Percentiles rank a stretch among this genome's conserved stretches.
phyloP scores from a whole-genome alignment of 2,888 invertebrate genomes.

The Coelopa pilipes region DNA sequence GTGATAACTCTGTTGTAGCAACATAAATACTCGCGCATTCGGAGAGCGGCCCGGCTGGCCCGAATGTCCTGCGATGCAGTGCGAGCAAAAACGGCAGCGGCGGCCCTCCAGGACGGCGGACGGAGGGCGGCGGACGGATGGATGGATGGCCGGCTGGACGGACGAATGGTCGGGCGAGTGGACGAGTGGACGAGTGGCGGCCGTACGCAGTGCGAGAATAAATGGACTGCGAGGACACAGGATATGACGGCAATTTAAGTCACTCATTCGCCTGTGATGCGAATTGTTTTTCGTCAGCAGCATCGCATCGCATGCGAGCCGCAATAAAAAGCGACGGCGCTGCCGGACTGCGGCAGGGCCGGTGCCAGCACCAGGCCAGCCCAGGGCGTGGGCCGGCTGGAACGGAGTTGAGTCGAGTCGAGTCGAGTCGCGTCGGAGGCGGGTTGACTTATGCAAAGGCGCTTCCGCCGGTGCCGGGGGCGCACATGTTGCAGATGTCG shows the following conservation, averaged over 20 bases:
- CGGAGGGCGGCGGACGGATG: neutral
- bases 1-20: slow-evolving; percentile 54
- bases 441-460: slow-evolving; percentile 45
- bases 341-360: neutral
- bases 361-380: neutral
- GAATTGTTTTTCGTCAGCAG: slow-evolving; percentile 32
- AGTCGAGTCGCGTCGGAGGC: neutral
- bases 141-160: neutral
- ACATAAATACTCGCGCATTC: slow-evolving; percentile 48
- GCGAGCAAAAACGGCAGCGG: slow-evolving; percentile 37
- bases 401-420: no score
- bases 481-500: slow-evolving; percentile 46
- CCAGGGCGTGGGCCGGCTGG: slow-evolving; percentile 12
- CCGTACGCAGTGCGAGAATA: slow-evolving; percentile 38
- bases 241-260: slow-evolving; percentile 62
- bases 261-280: slow-evolving; percentile 51
- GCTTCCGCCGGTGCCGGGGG: slow-evolving; percentile 44
- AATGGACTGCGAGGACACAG: slow-evolving; percentile 46
- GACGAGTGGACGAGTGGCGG: neutral
- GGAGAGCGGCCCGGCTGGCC: slow-evolving; percentile 37
- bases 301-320: slow-evolving; percentile 6
- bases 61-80: slow-evolving; percentile 37
- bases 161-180: no score
- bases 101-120: neutral
- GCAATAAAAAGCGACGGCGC: slow-evolving; percentile 29